Percentiles rank a stretch among this genome's conserved stretches.
Evolutionary conservation across 2,797 vertebrate genomes (phyloP).

Genomic region (Amblyraja radiata): DNA sequence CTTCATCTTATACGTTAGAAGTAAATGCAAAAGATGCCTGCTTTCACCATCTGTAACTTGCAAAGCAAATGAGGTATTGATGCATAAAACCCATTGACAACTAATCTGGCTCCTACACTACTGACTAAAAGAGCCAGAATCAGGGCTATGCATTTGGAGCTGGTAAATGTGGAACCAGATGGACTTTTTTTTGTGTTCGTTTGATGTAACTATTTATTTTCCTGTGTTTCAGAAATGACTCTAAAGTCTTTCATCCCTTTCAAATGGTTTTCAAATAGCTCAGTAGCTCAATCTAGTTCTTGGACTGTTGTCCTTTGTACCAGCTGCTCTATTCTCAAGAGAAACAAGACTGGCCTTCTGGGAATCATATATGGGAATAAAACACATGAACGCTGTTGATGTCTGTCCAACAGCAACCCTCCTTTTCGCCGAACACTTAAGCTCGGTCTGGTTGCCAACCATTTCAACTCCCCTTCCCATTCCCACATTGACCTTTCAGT

Average conservation of each 20-base stretch:
- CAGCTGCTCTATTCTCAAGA: not conserved
- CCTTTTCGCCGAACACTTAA: not conserved
- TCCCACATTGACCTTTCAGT: too few relatives aligned
- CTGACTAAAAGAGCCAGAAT: not conserved
- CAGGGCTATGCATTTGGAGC: not conserved
- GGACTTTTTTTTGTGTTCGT: not conserved
- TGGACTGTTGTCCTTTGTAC: not conserved
- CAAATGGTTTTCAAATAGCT: not conserved
- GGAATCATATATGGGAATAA: not conserved
- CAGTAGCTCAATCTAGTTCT: not conserved
- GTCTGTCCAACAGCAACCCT: not conserved
- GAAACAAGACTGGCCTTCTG: not conserved
- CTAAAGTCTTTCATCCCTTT: not conserved
- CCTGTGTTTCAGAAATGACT: not conserved
- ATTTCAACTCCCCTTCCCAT: too few relatives aligned
- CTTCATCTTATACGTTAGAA: not conserved
- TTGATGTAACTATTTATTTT: not conserved
- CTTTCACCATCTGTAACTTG: not conserved
- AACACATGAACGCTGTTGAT: too few relatives aligned
- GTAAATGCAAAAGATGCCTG: not conserved
- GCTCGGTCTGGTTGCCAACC: too few relatives aligned
- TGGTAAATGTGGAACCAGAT: not conserved
- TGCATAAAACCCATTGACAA: not conserved
- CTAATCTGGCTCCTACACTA: not conserved
- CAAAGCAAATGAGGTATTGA: not conserved